These are phyloP conservation scores for Parochlus steinenii DNA, from an alignment of 2,888 invertebrate species.

Conservation along the genomic window DNA sequence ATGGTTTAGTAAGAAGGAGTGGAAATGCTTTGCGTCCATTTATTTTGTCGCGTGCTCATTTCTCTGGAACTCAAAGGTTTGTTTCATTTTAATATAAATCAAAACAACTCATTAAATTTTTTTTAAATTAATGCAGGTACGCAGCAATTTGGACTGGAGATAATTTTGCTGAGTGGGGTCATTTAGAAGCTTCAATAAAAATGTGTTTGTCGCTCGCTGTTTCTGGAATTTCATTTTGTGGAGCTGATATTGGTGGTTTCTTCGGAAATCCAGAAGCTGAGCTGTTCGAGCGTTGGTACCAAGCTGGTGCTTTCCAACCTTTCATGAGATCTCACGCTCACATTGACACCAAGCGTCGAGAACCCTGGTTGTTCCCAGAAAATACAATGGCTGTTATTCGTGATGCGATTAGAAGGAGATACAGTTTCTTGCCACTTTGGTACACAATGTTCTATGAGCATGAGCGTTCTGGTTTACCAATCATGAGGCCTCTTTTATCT, in stretches of 20 bases:
- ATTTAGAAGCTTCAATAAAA: conserved; percentile 68
- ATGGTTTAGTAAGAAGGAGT: conserved; percentile 40
- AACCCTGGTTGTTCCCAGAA: conserved; percentile 84
- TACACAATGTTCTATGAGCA: conserved; percentile 71
- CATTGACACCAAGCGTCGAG: conserved; percentile 88
- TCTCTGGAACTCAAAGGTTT: conserved; percentile 77
- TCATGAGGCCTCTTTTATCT: conserved; percentile 79
- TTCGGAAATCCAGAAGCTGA: conserved; percentile 90
- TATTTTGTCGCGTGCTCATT: conserved; percentile 76
- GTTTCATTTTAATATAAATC: neutral
- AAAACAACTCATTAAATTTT: no score
- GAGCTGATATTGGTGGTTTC: conserved; percentile 97
- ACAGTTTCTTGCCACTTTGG: conserved; percentile 79
- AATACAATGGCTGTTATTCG: conserved; percentile 52
- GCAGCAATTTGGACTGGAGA: conserved; percentile 97
- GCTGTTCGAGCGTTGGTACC: conserved; percentile 89
- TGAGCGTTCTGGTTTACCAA: conserved; percentile 64
- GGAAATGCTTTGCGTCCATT: conserved; percentile 70
- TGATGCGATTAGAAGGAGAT: conserved; percentile 59
- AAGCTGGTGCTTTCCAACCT: conserved; percentile 83
- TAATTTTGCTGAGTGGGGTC: conserved; percentile 88
- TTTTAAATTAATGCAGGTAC: conserved; percentile 32
- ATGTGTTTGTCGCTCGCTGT: conserved; percentile 84
- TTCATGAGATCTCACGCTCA: conserved; percentile 96
- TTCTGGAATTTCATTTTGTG: conserved; percentile 78